These are phyloP conservation scores for Percopsis transmontana DNA, from an alignment of 2,113 vertebrate genomes.

Conservation along the genomic window DNA sequence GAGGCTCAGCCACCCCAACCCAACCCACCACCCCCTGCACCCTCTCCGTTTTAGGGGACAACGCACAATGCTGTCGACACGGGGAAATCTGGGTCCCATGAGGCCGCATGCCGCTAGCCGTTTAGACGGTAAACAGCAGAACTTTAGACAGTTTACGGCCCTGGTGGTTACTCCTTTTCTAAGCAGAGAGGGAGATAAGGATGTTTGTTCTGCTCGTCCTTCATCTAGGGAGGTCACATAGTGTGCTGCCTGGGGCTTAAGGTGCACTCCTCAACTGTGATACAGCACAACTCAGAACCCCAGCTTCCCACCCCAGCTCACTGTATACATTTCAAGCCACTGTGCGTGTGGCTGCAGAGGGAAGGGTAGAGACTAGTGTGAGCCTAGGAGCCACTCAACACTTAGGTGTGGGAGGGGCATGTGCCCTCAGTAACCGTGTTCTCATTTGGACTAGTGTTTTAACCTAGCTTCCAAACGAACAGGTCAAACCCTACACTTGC, in stretches of 20 bases:
- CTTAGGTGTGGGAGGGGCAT: no score
- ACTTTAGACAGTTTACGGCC: constrained; percentile 14
- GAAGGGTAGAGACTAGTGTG: not conserved
- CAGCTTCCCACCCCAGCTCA: no score
- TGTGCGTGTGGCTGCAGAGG: no score
- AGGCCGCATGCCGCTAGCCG: constrained; percentile 20
- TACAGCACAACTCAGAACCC: not conserved
- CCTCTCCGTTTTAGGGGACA: constrained; percentile 48
- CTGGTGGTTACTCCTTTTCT: constrained; percentile 18
- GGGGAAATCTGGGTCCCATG: constrained; percentile 47
- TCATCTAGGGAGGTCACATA: constrained; percentile 8
- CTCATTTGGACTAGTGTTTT: no score
- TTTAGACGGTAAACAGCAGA: constrained; percentile 14
- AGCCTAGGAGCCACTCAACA: no score
- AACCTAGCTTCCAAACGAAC: no score
- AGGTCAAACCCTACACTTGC: no score
- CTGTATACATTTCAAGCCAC: not conserved
- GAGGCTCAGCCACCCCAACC: constrained; percentile 10
- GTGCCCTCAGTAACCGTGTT: no score
- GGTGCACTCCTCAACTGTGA: not conserved
- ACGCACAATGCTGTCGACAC: constrained; percentile 73
- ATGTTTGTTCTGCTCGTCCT: not conserved
- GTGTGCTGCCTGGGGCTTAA: not conserved
- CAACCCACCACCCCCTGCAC: constrained; percentile 2
- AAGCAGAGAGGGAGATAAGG: constrained; percentile 22